These are phyloP conservation scores for Serripes groenlandicus DNA, from an alignment of 2,888 invertebrate genomes.

Conservation along the genomic window DNA sequence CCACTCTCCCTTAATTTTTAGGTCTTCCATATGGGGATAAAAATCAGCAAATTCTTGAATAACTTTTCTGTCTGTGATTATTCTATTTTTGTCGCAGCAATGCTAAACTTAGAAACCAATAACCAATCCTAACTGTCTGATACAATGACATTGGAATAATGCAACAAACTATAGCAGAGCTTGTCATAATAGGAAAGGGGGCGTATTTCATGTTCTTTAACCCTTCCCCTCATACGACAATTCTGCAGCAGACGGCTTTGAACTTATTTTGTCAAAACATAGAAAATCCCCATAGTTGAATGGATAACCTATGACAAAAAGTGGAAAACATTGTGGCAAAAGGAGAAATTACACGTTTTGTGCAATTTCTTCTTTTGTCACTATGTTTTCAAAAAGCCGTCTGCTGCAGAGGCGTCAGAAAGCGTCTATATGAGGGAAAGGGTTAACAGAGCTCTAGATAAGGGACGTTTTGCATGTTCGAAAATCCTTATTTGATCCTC, in stretches of 20 bases:
- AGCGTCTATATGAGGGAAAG: background rate
- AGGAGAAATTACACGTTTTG: no score
- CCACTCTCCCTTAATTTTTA: no score
- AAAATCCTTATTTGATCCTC: background rate
- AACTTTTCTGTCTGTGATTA: background rate
- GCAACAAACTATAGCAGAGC: background rate
- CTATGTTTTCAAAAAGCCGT: background rate
- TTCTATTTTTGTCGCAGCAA: constrained; percentile 3
- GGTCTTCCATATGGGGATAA: no score
- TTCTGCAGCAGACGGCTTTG: background rate
- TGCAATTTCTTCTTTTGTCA: no score
- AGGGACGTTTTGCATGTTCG: background rate
- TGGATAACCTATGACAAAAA: no score
- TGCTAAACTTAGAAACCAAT: constrained; percentile 9
- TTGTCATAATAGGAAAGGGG: background rate
- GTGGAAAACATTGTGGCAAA: no score
- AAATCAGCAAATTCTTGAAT: background rate
- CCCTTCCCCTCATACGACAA: no score
- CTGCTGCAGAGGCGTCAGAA: background rate
- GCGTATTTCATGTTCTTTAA: no score
- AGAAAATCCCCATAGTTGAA: background rate
- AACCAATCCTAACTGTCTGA: constrained; percentile 7
- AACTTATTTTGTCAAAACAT: background rate
- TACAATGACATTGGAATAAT: background rate
- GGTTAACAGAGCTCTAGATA: background rate